Evolutionary conservation across 2,113 vertebrate genomes (phyloP).

Genomic region (Pampusana beccarii): DNA sequence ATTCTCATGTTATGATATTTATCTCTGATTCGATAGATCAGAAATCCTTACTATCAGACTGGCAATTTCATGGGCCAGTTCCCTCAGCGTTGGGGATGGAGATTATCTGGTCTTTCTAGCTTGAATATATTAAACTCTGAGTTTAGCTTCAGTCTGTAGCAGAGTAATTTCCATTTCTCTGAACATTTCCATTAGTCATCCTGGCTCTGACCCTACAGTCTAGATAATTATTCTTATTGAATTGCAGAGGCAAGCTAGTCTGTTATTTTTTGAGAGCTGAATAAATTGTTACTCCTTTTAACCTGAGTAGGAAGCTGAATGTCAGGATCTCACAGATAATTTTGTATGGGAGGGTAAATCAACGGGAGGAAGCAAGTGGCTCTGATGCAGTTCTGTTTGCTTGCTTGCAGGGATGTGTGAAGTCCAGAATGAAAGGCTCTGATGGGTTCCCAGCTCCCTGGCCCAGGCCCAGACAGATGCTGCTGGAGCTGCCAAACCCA

Average conservation of each 20-base stretch:
- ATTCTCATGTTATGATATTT: background rate
- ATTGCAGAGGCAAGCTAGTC: constrained; percentile 3
- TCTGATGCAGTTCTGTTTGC: background rate
- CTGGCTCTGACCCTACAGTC: constrained; percentile 60
- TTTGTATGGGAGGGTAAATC: constrained; percentile 37
- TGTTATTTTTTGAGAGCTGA: constrained; percentile 47
- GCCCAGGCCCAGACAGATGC: background rate
- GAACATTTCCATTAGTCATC: constrained; percentile 65
- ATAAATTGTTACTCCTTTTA: constrained; percentile 54
- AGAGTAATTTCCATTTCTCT: constrained; percentile 60
- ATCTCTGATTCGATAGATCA: constrained; percentile 29
- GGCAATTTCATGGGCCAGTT: constrained; percentile 64
- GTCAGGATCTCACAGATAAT: constrained; percentile 40
- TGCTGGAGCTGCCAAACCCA: background rate
- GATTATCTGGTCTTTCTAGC: constrained; percentile 52
- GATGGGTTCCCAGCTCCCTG: background rate
- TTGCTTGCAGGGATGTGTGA: background rate
- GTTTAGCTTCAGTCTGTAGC: constrained; percentile 29
- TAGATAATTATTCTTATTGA: constrained; percentile 58
- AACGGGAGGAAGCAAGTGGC: background rate
- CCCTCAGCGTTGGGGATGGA: background rate
- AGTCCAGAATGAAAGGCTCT: background rate
- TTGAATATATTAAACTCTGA: constrained; percentile 38
- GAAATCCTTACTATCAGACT: constrained; percentile 25
- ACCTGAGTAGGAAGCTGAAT: constrained; percentile 25